Evolutionary conservation across 2,113 vertebrate species (phyloP), one percentile per base, ranked within the genome.

Genomic region (Melospiza georgiana): DNA sequence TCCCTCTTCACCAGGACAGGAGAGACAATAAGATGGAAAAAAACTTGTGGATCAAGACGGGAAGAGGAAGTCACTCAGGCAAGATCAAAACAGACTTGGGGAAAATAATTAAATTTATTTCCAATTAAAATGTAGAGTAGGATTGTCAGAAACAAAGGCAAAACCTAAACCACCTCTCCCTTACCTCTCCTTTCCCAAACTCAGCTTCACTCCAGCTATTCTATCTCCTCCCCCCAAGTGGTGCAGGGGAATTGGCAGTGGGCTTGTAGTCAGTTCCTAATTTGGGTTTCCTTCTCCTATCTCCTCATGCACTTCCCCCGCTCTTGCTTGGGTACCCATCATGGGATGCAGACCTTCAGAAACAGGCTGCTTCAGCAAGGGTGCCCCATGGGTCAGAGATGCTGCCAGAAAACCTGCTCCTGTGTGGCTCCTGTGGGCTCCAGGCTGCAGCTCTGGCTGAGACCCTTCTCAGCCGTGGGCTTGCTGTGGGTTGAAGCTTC

Each of bases 181-280:
- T 67, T 89, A 37, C 4, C 22, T 62, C 51, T 52, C 4, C 12
- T 7, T 83, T 91, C 14, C 18, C 12, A 75, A 48, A n/a, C 14
- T 67, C 24, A 31, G 0, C 16, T 75, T 71, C 13, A 35, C 18
- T 76, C 7, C 41, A 33, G 4, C 27, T 54, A 1, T 58, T 79
- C 19, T 33, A 0, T 43, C 35, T 79, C 8, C 15, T 66, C 1
- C 15, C 6, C 1, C 0, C 1, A n/a, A 5, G 12, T 2, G 2
- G 10, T 62, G 11, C 7, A 23, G 41, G 5, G 7, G 3, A 5
- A 15, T 55, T 37, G 11, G 6, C 13, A 52, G 19, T 66, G 23
- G 7, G 5, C 2, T 35, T 59, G 13, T 21, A 30, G 41, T 66
- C 12, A 48, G 2, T 78, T 87, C n/a, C 18, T 62, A 6, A 18